phyloP scores from a whole-genome alignment of 2,113 vertebrate genomes.

The Charadrius vociferus region DNA sequence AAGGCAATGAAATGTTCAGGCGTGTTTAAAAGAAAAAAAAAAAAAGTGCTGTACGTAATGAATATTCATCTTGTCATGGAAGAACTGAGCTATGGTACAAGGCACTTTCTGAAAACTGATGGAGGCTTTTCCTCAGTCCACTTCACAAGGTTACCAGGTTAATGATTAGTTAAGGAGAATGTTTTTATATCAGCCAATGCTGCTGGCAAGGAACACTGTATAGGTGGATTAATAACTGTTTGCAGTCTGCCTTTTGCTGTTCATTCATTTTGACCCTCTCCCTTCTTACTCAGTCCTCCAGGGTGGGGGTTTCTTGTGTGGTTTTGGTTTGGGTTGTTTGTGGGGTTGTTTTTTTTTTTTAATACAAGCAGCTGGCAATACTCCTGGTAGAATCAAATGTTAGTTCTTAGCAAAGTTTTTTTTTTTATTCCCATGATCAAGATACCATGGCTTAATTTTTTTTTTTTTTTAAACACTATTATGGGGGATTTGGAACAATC shows the following conservation, averaged over 20 bases:
- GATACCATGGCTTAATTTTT: background rate
- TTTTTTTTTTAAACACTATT: background rate
- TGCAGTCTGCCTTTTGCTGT: background rate
- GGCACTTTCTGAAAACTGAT: background rate
- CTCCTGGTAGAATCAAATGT: background rate
- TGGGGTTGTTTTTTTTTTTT: background rate
- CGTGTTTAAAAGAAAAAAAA: background rate
- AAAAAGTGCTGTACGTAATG: background rate
- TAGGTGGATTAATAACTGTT: background rate
- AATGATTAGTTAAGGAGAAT: conserved; percentile 8
- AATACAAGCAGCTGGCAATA: background rate
- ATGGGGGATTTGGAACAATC: background rate
- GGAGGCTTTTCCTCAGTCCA: background rate
- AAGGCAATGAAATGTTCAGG: background rate
- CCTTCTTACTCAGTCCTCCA: background rate
- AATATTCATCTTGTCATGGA: background rate
- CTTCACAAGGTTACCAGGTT: background rate
- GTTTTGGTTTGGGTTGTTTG: background rate
- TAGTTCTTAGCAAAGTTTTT: background rate
- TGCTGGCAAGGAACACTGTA: background rate
- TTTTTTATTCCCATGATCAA: background rate
- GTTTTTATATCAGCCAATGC: background rate
- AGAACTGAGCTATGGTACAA: background rate
- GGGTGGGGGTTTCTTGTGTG: too few relatives aligned
- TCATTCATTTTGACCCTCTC: background rate